Percentiles rank a stretch among this genome's conserved stretches.
Conservation (phyloP, 2,888 invertebrate species). For the Beris chalybata region DNA sequence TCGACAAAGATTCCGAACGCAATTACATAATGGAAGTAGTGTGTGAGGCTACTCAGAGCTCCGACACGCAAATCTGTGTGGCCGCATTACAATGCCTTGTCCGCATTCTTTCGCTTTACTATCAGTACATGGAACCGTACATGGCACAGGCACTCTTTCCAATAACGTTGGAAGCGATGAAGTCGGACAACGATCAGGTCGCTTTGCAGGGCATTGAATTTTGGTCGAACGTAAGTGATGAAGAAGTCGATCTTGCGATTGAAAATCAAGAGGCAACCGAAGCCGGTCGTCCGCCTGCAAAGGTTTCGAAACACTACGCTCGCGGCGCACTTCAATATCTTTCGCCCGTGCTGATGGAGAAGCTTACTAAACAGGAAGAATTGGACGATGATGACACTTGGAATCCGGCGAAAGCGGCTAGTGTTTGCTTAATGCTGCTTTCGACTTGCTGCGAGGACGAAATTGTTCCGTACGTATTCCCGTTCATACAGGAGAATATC, state of each 20-base stretch:
- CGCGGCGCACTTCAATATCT: constrained; percentile 95
- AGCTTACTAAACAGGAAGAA: constrained; percentile 95
- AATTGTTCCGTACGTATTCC: constrained; percentile 92
- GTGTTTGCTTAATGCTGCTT: constrained; percentile 96
- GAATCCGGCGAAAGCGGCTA: constrained; percentile 99
- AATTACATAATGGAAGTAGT: constrained; percentile 99
- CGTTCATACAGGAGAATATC: constrained; percentile 95
- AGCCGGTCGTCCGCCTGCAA: constrained; percentile 87
- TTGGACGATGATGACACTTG: constrained; percentile 98
- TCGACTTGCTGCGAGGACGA: constrained; percentile 97
- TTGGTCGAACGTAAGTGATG: constrained; percentile 99
- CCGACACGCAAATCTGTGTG: constrained; percentile 89
- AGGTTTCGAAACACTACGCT: constrained; percentile 96
- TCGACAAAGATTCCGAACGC: constrained; percentile 95
- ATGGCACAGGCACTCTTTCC: constrained; percentile 98
- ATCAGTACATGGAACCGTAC: constrained; percentile 98
- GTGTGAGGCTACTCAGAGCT: constrained; percentile 96
- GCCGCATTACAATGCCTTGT: constrained; percentile 97
- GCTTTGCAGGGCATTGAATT: constrained; percentile 99
- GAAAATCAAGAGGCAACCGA: constrained; percentile 94
- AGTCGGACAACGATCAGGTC: constrained; percentile 93
- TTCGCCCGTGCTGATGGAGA: constrained; percentile 90
- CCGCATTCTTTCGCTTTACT: constrained; percentile 97
- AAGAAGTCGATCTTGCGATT: constrained; percentile 94
- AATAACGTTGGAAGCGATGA: constrained; percentile 98